Evolutionary conservation across 2,797 vertebrate species (phyloP), one percentile per base, ranked within the genome.

Genomic region (Hoplostethus mediterraneus): DNA sequence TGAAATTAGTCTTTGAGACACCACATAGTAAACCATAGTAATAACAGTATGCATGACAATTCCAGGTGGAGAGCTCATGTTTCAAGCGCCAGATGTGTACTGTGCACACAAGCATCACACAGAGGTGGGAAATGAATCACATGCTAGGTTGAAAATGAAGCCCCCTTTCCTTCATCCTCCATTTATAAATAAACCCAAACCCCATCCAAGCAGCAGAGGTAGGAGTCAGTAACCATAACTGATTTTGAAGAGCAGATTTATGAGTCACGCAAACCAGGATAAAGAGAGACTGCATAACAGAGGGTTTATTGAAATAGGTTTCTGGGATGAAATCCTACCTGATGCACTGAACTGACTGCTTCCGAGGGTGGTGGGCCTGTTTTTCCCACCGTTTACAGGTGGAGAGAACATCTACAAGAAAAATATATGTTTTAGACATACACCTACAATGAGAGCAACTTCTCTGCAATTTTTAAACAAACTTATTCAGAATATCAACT

Each of bases 321-420:
- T 72, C 49, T 58, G 33, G 75, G 72, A 79, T 72, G 58, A 73
- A 75, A 77, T 89, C 96, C 95, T 97, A 99, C 98, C 98, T 97
- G 97, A 90, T 90, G 98, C 92, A 92, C 93, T 97, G 94, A 99
- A 99, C 90, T 97, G 98, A 91, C 98, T 98, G 95, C 98, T 99
- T 90, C 96, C 98, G 42, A 99, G 94, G 1, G 98, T 99, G 16
- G 97, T 99, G 60, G 97, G 98, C 92, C 97, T 96, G 90, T 96
- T 98, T 94, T 97, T 99, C 86, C 96, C 97, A 93, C 97, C 97
- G 81, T 95, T 96, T 82, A 98, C 98, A 94, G 98, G 98, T 86
- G 98, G 98, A 28, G 98, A 99, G 93, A 99, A 99, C 98, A 99
- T 99, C 98, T 99, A 93, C 71, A 94, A 77, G 89, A 87, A 58